phyloP scores from a whole-genome alignment of 2,797 vertebrate genomes.

The Nasua narica region DNA sequence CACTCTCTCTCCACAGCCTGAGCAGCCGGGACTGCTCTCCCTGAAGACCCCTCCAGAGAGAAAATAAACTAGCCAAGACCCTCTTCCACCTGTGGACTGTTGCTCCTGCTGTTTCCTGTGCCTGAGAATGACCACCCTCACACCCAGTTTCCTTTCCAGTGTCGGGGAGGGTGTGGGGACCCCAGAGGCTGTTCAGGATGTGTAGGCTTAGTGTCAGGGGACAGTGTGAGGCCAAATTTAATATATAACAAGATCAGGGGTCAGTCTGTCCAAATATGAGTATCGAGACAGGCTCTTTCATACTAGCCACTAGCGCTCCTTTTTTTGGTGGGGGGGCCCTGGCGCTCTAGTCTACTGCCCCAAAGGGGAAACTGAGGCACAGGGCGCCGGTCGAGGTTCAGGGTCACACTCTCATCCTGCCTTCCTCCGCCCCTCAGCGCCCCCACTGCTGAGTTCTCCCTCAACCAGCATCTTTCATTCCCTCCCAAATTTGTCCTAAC shows the following conservation, averaged over 20 bases:
- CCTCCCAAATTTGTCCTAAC: neutral
- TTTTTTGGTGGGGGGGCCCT: neutral
- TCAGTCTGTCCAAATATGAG: neutral
- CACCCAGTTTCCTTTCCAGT: neutral
- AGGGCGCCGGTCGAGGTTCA: neutral
- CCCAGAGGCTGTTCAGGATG: neutral
- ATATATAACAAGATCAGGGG: neutral
- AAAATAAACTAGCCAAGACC: conserved; percentile 72
- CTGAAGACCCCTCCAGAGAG: conserved; percentile 65
- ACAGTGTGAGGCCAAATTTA: neutral
- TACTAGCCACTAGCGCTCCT: neutral
- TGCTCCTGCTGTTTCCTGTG: neutral
- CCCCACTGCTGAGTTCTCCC: too few relatives aligned
- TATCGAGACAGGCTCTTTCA: neutral
- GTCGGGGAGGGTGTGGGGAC: neutral
- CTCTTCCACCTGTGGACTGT: neutral
- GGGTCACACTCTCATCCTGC: neutral
- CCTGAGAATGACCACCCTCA: neutral
- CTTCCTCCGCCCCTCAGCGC: neutral
- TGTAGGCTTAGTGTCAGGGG: neutral
- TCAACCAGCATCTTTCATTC: neutral
- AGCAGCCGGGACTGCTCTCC: conserved; percentile 64
- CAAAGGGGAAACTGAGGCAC: neutral
- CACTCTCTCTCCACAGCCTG: conserved; percentile 53
- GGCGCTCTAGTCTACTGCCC: neutral